Conservation (phyloP, 1,140 invertebrate species). For the Drosophila grimshawi region DNA sequence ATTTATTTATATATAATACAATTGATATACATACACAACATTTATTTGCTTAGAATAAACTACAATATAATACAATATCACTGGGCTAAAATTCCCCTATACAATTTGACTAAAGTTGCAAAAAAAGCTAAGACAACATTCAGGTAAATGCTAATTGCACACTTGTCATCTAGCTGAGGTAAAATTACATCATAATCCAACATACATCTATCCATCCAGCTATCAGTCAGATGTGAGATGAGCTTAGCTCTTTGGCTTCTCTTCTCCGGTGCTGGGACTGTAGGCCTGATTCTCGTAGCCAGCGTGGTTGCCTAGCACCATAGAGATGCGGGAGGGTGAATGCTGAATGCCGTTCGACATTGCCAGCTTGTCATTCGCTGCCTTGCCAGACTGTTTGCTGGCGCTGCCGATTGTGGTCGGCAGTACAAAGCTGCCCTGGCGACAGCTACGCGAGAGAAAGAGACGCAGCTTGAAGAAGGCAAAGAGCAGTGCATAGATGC, state of each 20-base stretch:
- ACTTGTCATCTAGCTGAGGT: neutral
- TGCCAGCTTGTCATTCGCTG: constrained; percentile 7
- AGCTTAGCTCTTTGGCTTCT: constrained; percentile 43
- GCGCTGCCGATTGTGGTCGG: constrained; percentile 54
- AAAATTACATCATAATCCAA: neutral
- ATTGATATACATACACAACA: neutral
- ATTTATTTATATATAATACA: too few species aligned
- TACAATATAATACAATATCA: constrained; percentile 72
- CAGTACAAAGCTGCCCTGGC: constrained; percentile 53
- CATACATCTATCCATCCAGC: neutral
- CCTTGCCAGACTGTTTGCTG: constrained; percentile 31
- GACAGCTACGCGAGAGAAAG: constrained; percentile 58
- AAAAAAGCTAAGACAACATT: constrained; percentile 1
- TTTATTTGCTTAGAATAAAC: constrained; percentile 54
- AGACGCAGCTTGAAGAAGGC: constrained; percentile 74
- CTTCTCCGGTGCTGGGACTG: constrained; percentile 44
- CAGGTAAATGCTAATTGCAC: neutral
- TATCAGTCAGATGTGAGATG: neutral
- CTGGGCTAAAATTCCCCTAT: constrained; percentile 58
- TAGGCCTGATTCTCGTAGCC: constrained; percentile 77
- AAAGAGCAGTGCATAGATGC: constrained; percentile 78
- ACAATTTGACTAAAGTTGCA: constrained; percentile 49
- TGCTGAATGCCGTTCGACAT: constrained; percentile 70
- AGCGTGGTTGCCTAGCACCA: constrained; percentile 75
- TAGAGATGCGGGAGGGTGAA: constrained; percentile 76